A percentile compares a stretch with the other conserved stretches of the same genome.
These are phyloP conservation scores for Cotesia congregata DNA, from an alignment of 2,888 invertebrate species.

Conservation along the genomic window DNA sequence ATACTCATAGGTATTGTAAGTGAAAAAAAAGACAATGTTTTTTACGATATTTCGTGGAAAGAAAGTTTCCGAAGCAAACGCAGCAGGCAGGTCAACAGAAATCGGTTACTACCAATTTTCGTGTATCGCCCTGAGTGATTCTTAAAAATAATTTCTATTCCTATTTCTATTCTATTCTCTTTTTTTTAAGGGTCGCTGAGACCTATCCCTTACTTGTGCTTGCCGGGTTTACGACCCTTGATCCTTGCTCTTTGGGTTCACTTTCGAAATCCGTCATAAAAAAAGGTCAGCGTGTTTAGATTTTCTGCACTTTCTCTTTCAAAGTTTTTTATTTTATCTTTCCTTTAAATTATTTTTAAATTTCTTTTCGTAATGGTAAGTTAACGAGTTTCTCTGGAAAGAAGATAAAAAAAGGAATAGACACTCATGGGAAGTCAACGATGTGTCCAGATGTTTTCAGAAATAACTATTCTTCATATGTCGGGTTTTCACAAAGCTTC, in stretches of 20 bases:
- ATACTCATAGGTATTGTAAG: slow-evolving; percentile 6
- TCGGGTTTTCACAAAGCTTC: slow-evolving; percentile 33
- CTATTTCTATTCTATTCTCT: background rate
- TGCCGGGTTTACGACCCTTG: background rate
- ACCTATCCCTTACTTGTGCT: background rate
- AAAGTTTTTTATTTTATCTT: slow-evolving; percentile 18
- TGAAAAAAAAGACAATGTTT: slow-evolving; percentile 2
- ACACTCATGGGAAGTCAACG: slow-evolving; percentile 3
- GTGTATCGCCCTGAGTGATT: slow-evolving; percentile 18
- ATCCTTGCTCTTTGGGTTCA: slow-evolving; percentile 5
- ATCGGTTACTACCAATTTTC: slow-evolving; percentile 17
- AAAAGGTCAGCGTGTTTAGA: slow-evolving; percentile 39
- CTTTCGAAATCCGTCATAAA: slow-evolving; percentile 41
- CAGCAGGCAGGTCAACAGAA: slow-evolving; percentile 33
- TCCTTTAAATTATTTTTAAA: slow-evolving; percentile 6
- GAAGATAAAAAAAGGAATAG: background rate
- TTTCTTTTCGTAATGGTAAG: slow-evolving; percentile 32
- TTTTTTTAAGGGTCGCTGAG: slow-evolving; percentile 3
- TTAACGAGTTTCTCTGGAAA: slow-evolving; percentile 47
- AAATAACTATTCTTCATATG: slow-evolving; percentile 50
- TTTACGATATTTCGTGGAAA: slow-evolving; percentile 24
- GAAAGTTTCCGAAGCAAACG: slow-evolving; percentile 6
- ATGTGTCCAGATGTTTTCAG: slow-evolving; percentile 56
- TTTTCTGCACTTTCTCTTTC: slow-evolving; percentile 40
- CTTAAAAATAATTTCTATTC: slow-evolving; percentile 8